Percentiles rank a stretch among this genome's conserved stretches.
Conservation (phyloP, 2,113 vertebrate genomes). For the Lepus timidus region DNA sequence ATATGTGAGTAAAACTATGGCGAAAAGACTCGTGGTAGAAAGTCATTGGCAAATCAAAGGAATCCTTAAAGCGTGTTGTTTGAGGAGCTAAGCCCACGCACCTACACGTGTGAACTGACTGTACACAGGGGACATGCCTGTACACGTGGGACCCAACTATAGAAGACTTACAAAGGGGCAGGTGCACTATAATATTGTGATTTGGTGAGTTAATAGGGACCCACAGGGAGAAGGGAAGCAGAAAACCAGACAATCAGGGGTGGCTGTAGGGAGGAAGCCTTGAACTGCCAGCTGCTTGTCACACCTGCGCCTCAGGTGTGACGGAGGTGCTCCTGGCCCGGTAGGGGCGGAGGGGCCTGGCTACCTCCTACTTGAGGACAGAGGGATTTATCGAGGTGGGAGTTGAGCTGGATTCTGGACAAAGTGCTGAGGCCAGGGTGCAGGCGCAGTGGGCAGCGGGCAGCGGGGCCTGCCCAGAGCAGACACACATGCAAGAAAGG, state of each 20-base stretch:
- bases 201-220: not conserved
- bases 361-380: accelerated
- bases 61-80: not conserved
- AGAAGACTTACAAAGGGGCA: not conserved
- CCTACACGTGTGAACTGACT: accelerated
- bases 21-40: not conserved
- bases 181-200: too few species aligned
- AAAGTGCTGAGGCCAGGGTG: accelerated
- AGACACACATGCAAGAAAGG: not conserved
- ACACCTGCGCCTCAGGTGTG: not conserved
- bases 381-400: not conserved
- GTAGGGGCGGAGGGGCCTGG: not conserved
- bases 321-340: not conserved
- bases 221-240: not conserved
- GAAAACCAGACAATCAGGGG: not conserved
- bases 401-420: not conserved
- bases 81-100: not conserved
- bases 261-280: not conserved
- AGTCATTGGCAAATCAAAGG: not conserved
- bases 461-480: not conserved
- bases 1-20: not conserved
- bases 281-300: not conserved
- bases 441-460: not conserved
- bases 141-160: too few species aligned
- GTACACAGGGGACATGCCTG: too few species aligned